These are phyloP conservation scores for Alca torda DNA, from an alignment of 2,797 vertebrate genomes.

Conservation along the genomic window DNA sequence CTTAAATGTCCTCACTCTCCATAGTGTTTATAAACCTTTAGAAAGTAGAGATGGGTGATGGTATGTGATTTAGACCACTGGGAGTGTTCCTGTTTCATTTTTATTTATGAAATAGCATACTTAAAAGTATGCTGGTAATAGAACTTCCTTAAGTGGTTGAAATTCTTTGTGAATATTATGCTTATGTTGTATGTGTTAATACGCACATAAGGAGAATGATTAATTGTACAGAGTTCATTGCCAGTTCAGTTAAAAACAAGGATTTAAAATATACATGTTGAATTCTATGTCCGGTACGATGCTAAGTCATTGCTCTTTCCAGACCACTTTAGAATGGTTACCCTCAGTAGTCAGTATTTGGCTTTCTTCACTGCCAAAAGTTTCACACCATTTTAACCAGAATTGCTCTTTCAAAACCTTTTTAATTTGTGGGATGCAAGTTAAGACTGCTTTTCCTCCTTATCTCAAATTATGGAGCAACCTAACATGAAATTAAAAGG, in stretches of 20 bases:
- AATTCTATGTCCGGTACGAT: fast-evolving
- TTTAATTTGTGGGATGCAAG: neutral
- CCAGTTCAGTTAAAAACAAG: neutral
- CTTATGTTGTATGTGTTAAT: neutral
- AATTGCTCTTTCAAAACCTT: neutral
- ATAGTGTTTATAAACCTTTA: neutral
- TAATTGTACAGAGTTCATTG: neutral
- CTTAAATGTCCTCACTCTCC: neutral
- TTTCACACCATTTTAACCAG: neutral
- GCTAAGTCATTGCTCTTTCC: neutral
- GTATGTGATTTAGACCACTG: conserved; percentile 47
- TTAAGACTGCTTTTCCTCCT: neutral
- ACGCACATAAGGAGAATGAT: neutral
- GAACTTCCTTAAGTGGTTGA: neutral
- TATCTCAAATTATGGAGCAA: neutral
- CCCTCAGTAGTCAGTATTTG: neutral
- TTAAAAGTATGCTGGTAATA: neutral
- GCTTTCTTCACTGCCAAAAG: neutral
- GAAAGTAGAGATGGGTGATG: neutral
- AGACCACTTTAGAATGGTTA: neutral
- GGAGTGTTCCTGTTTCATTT: neutral
- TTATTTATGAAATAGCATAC: neutral
- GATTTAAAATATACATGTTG: neutral
- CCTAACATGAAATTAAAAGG: neutral
- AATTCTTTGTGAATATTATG: neutral